Conservation (phyloP, 2,113 vertebrate species). For the Cromileptes altivelis region DNA sequence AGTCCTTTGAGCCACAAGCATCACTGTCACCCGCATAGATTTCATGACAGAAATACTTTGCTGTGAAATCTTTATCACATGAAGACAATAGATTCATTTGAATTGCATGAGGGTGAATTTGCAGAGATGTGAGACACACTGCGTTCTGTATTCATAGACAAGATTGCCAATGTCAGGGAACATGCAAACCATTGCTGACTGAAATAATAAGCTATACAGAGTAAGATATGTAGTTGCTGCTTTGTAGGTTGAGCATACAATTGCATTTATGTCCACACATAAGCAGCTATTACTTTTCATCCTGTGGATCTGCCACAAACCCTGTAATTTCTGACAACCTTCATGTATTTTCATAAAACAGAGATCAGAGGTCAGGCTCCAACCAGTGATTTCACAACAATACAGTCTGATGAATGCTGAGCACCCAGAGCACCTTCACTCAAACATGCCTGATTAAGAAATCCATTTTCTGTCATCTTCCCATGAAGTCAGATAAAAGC, state of each 20-base stretch:
- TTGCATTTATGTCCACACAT: slow-evolving; percentile 56
- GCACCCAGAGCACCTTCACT: slow-evolving; percentile 57
- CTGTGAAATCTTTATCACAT: slow-evolving; percentile 70
- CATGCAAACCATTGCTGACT: slow-evolving; percentile 17
- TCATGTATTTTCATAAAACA: slow-evolving; percentile 66
- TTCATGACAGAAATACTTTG: slow-evolving; percentile 76
- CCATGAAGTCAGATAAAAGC: slow-evolving; percentile 54
- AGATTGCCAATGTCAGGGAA: slow-evolving; percentile 8
- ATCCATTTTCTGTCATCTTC: slow-evolving; percentile 77
- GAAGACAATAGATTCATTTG: slow-evolving; percentile 62
- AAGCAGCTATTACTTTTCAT: slow-evolving; percentile 58
- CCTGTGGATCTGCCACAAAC: slow-evolving; percentile 34
- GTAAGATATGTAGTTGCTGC: slow-evolving; percentile 21
- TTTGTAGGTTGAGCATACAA: slow-evolving; percentile 25
- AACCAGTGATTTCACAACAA: slow-evolving; percentile 84
- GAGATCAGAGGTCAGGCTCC: slow-evolving; percentile 74
- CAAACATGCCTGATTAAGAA: slow-evolving; percentile 75
- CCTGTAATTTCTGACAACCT: slow-evolving; percentile 72
- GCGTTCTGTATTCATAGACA: slow-evolving; percentile 35
- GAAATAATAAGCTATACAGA: slow-evolving; percentile 41
- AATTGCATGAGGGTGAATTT: slow-evolving; percentile 67
- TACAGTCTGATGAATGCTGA: slow-evolving; percentile 79
- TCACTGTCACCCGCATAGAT: slow-evolving; percentile 75
- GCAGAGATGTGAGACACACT: slow-evolving; percentile 11
- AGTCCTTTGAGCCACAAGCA: slow-evolving; percentile 63